These are phyloP conservation scores for Pelobates fuscus DNA, from an alignment of 2,113 vertebrate genomes.

Conservation along the genomic window DNA sequence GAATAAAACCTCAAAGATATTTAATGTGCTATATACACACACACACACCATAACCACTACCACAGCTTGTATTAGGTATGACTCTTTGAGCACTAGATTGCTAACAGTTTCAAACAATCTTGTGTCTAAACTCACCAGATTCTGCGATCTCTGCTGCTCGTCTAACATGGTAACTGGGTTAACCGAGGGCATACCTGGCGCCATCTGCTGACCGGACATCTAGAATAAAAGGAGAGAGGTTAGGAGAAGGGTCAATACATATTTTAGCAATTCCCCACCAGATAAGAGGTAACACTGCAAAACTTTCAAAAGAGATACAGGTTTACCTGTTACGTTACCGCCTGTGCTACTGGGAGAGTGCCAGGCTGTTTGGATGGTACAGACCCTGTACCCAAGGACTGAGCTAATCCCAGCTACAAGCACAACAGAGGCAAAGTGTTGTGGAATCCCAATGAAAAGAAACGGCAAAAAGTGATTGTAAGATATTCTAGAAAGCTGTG, in stretches of 20 bases:
- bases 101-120: neutral
- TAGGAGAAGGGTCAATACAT: neutral
- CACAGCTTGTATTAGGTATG: too few species aligned
- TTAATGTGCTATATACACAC: too few species aligned
- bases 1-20: too few species aligned
- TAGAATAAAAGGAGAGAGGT: slow-evolving; percentile 41
- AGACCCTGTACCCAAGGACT: slow-evolving; percentile 68
- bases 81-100: too few species aligned
- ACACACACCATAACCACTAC: too few species aligned
- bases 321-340: slow-evolving; percentile 77
- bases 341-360: slow-evolving; percentile 68
- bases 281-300: neutral
- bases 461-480: too few species aligned
- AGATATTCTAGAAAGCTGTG: too few species aligned
- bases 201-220: slow-evolving; percentile 65
- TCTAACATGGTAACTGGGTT: slow-evolving; percentile 84
- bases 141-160: slow-evolving; percentile 83
- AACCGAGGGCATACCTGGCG: slow-evolving; percentile 66
- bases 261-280: neutral
- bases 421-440: neutral
- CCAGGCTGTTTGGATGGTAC: slow-evolving; percentile 67
- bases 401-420: slow-evolving; percentile 61
- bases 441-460: too few species aligned
- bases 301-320: neutral
- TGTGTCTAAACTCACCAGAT: slow-evolving; percentile 76